Evolutionary conservation across 2,113 vertebrate genomes (phyloP).

Genomic region (Smithornis capensis): DNA sequence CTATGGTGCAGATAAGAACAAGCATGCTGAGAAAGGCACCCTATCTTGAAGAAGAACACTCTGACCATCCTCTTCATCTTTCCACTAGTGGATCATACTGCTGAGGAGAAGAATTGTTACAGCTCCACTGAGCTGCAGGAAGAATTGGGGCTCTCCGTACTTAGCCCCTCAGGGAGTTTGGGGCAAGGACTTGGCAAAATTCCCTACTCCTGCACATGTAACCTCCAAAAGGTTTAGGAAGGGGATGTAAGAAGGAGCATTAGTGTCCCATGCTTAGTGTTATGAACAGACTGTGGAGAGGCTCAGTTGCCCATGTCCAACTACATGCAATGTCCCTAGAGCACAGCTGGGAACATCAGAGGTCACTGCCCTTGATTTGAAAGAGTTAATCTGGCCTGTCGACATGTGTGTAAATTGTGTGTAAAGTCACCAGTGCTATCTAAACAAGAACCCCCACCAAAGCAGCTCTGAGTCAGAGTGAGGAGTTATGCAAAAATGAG

Average conservation of each 20-base stretch:
- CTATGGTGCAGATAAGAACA: not conserved
- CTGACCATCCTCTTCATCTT: not conserved
- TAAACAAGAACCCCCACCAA: not conserved
- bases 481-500: not conserved
- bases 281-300: not conserved
- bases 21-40: not conserved
- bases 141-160: not conserved
- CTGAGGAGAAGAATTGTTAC: not conserved
- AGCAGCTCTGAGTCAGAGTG: not conserved
- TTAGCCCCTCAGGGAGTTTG: not conserved
- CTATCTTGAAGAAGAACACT: not conserved
- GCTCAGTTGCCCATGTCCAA: not conserved
- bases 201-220: not conserved
- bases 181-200: not conserved
- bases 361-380: not conserved
- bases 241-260: too few species aligned
- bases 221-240: not conserved
- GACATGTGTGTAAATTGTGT: not conserved
- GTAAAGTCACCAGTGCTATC: not conserved
- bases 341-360: not conserved
- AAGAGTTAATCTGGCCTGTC: not conserved
- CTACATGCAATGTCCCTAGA: accelerated
- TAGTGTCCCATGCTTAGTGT: not conserved
- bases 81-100: too few species aligned
- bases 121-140: not conserved